These are phyloP conservation scores for Pteria penguin DNA, from an alignment of 2,888 invertebrate genomes.

Conservation along the genomic window DNA sequence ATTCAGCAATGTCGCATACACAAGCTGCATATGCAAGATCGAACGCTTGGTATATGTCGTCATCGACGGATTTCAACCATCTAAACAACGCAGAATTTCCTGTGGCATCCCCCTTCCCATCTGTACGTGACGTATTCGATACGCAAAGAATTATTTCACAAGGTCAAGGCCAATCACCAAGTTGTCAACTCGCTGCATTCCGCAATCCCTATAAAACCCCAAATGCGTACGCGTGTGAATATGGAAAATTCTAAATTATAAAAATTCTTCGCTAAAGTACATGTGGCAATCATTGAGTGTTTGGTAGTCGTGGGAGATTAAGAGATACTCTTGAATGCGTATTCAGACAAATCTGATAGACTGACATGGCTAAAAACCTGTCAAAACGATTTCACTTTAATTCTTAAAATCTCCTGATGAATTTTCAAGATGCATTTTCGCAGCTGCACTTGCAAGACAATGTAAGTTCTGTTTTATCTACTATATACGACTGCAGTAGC, in stretches of 20 bases:
- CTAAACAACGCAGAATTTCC: constrained; percentile 64
- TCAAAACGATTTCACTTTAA: neutral
- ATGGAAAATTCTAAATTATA: constrained; percentile 56
- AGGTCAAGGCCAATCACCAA: constrained; percentile 58
- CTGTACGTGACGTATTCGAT: constrained; percentile 68
- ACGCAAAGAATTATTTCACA: constrained; percentile 65
- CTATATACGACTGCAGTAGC: no score
- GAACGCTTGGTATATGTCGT: constrained; percentile 72
- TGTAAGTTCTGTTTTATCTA: no score
- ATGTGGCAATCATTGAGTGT: neutral
- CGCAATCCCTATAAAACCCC: constrained; percentile 71
- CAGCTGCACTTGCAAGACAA: neutral
- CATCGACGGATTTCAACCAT: constrained; percentile 57
- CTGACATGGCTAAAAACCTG: constrained; percentile 1
- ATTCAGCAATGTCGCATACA: constrained; percentile 61
- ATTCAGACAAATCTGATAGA: neutral
- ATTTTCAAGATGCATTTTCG: neutral
- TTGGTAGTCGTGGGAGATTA: neutral
- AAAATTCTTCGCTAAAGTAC: neutral
- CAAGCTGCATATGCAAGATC: constrained; percentile 62
- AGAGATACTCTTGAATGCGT: neutral
- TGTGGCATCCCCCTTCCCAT: constrained; percentile 58
- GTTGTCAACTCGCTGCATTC: constrained; percentile 76
- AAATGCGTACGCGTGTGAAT: constrained; percentile 71
- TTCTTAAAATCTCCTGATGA: constrained; percentile 1